These are phyloP conservation scores for Mastomys coucha DNA, from an alignment of 2,113 vertebrate genomes.

Conservation along the genomic window DNA sequence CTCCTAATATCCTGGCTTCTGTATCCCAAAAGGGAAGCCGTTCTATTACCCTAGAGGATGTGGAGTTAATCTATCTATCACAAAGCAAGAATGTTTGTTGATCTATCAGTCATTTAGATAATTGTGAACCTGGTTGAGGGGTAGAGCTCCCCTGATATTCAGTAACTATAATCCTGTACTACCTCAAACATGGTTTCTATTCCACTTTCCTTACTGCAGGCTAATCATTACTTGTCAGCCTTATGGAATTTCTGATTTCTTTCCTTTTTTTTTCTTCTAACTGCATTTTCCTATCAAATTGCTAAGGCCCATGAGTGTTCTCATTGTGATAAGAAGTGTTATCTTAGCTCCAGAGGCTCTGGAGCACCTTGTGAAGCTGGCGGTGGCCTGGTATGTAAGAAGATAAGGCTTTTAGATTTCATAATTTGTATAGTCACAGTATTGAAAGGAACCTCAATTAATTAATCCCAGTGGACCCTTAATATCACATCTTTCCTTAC, in stretches of 20 bases:
- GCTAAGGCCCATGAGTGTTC: background rate
- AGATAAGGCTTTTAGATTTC: slow-evolving; percentile 24
- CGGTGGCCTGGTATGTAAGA: background rate
- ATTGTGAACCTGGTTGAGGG: background rate
- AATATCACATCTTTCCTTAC: background rate
- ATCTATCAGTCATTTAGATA: background rate
- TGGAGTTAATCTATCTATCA: no score
- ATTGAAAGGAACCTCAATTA: background rate
- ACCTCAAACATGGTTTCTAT: background rate
- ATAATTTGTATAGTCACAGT: background rate
- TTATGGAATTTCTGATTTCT: background rate
- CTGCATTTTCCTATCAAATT: background rate
- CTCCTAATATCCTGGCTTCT: background rate
- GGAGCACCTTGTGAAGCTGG: background rate
- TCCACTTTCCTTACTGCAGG: background rate
- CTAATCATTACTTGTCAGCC: background rate
- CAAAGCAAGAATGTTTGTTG: no score
- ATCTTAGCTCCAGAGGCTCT: background rate
- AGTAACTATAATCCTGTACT: background rate
- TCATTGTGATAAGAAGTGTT: background rate
- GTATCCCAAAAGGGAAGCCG: background rate
- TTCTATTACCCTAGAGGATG: background rate
- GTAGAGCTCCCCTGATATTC: no score
- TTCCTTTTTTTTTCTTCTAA: background rate
- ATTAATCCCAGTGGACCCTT: background rate